These are phyloP conservation scores for Sinotaia quadrata DNA, from an alignment of 2,888 invertebrate genomes.

Conservation along the genomic window DNA sequence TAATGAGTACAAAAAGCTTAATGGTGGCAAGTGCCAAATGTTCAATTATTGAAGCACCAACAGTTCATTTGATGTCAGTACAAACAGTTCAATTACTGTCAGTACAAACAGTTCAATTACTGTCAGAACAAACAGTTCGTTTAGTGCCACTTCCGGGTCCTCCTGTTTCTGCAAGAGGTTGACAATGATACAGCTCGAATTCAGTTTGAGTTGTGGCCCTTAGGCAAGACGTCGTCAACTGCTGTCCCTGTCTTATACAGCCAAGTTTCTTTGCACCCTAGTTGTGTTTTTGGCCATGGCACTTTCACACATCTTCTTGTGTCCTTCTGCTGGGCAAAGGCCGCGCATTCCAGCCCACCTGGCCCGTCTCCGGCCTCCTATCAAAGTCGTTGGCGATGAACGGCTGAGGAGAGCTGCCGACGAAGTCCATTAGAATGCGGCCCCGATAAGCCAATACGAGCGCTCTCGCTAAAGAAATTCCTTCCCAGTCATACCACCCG, in stretches of 20 bases:
- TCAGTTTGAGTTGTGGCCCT: no score
- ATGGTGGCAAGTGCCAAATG: no score
- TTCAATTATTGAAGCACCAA: no score
- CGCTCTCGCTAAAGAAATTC: neutral
- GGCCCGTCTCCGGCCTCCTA: neutral
- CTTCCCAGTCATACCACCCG: neutral
- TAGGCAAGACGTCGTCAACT: neutral
- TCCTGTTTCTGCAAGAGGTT: no score
- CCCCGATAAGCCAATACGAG: neutral
- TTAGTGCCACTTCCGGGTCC: no score
- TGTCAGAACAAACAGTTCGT: no score
- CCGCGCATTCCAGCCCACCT: neutral
- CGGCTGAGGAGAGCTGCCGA: neutral
- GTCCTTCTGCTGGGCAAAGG: neutral
- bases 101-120: no score
- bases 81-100: no score
- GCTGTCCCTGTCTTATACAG: neutral
- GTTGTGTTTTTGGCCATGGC: neutral
- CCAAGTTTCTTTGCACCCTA: neutral
- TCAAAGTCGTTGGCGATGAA: slow-evolving; percentile 2
- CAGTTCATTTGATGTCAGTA: no score
- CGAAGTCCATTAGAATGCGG: neutral
- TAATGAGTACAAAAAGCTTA: no score
- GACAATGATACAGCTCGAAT: no score
- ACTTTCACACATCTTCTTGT: neutral